Base-by-base conservation (phyloP, 2,797 vertebrate species). In the Dipus sagitta region DNA sequence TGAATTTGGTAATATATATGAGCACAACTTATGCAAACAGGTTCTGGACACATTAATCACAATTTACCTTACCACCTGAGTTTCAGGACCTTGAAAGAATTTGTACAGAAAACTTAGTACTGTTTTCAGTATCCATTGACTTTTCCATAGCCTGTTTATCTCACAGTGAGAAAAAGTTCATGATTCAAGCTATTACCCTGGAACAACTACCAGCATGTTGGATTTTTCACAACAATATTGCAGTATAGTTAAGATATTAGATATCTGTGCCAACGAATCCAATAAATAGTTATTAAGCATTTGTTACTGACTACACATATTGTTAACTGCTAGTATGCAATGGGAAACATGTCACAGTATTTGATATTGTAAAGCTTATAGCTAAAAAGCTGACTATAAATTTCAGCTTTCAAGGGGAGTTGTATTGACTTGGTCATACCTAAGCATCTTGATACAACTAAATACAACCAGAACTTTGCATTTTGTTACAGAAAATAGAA, bases 91-190 rank as follows among this genome's bases (percentile, higher is more conserved):
- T 83, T 89, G 10, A 58, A 89, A 86, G 75, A 75, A 38, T 75
- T 64, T 90, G 20, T 42, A 30, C 3, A 76, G 47, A 74, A 84
- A 83, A 80, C 32, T 65, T 58, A 83, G 84, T 23, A 15, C 47
- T 90, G 15, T 80, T 91, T 88, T 82, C 17, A 83, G 10, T 70
- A 70, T n/a, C 34, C 30, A 58, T 8, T 85, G 64, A 77, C 15
- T 80, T 94, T 86, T 68, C 21, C 52, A n/a, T 64, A 28, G 28
- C 47, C n/a, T 18, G 67, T 92, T 81, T 18, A 86, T 76, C 83
- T 74, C 6, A 67, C 80, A 87, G 21, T 58, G 38, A 76, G 62
- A 79, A 93, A 83, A 86, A 64, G 71, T 83, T 67, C 38, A 3
- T 76, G 32, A 75, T 77, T 80, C 47, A 80, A 79, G 34, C 47